Evolutionary conservation across 2,113 vertebrate genomes (phyloP), one percentile per base, ranked within the genome.

Genomic region (Pagrus major): DNA sequence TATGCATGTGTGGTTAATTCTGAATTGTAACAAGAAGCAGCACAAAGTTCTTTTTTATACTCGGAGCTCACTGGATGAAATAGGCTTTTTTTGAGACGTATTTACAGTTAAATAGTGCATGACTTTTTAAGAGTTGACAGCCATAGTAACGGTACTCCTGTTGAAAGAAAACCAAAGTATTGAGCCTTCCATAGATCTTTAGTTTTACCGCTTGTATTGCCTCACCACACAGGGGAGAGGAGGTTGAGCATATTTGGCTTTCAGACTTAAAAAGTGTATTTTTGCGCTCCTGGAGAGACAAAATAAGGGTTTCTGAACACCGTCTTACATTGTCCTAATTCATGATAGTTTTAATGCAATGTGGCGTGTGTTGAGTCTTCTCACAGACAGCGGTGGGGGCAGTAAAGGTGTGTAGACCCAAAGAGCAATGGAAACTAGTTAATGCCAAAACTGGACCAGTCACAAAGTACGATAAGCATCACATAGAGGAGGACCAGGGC

Each of bases 101-200:
- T 83, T 83, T 73, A 72, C 31, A 76, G 59, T 83, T 41, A n/a
- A 46, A 60, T 78, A 80, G 71, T 83, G 83, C 85, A 90, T 89
- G 83, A 91, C 65, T 89, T 89, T 89, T 70, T 46, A 81, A 82
- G 56, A 85, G 78, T 76, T 83, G 70, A 92, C 87, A 90, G 90
- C 86, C 88, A 90, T 91, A 90, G 84, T 74, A 67, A 71, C 65
- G 58, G 71, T 81, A 61, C 63, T 76, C 75, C 76, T 65, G 51
- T 84, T 67, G 67, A 86, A 82, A 74, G 75, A 81, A 88, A 92
- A 93, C 92, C 90, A 92, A 93, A 92, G 92, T 87, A 83, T 78
- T 79, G 75, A 90, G 81, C 55, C 89, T 80, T 88, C 67, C 67
- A 61, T 59, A 37, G 29, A 74, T 56, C 63, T 60, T 83, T 44